Percentiles rank a stretch among this genome's conserved stretches.
Conservation (phyloP, 2,113 vertebrate genomes). For the Ranitomeya variabilis region DNA sequence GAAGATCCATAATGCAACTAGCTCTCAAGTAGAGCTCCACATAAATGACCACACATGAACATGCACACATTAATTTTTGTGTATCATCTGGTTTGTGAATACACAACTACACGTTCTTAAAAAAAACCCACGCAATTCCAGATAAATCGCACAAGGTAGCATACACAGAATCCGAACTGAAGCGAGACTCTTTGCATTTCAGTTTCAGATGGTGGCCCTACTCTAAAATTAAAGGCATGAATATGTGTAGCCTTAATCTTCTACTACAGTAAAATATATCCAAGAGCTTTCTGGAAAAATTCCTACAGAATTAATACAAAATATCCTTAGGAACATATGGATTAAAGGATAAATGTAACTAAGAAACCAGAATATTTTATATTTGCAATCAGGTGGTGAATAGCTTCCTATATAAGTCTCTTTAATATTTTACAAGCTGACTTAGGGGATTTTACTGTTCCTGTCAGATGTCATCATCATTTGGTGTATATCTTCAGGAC, state of each 20-base stretch:
- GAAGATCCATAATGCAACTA: background rate
- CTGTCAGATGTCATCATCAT: slow-evolving; percentile 23
- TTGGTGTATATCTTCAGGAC: background rate
- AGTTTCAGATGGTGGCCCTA: background rate
- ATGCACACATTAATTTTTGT: background rate
- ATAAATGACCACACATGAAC: background rate
- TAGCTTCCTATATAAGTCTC: background rate
- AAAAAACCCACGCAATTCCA: background rate
- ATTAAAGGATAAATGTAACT: slow-evolving; percentile 19
- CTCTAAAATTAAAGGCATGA: background rate
- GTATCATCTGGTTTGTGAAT: background rate
- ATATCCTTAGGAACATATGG: slow-evolving; percentile 6
- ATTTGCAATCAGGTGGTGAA: slow-evolving; percentile 5
- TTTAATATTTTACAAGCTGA: slow-evolving; percentile 15
- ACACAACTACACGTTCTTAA: background rate
- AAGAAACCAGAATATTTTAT: slow-evolving; percentile 16
- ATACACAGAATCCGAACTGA: background rate
- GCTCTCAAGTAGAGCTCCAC: background rate
- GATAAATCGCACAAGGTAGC: background rate
- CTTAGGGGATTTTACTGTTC: slow-evolving; percentile 2
- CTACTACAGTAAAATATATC: slow-evolving; percentile 15
- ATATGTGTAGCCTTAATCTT: slow-evolving; percentile 4
- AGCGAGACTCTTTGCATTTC: background rate
- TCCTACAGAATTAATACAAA: background rate
- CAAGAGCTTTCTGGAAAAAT: background rate